Percentiles rank a stretch among this genome's conserved stretches.
Conservation (phyloP, 1,140 invertebrate species). For the Bemisia tabaci region DNA sequence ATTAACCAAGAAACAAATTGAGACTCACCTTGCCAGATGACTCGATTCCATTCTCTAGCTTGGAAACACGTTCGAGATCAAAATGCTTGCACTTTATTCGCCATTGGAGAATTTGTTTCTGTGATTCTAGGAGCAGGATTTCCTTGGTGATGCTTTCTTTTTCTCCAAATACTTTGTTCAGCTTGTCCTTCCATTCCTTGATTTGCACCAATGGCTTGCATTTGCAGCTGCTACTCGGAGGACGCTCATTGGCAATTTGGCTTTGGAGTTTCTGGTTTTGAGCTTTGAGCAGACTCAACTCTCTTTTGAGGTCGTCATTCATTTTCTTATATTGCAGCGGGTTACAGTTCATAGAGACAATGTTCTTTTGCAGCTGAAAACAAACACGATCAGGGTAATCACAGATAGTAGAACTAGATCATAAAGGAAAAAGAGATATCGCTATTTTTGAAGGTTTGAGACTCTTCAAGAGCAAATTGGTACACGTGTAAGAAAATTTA, state of each 20-base stretch:
- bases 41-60: neutral
- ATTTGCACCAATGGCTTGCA: neutral
- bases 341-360: neutral
- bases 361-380: neutral
- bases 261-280: neutral
- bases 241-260: neutral
- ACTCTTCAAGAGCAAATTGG: no score
- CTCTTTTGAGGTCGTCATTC: neutral
- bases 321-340: neutral
- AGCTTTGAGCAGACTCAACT: neutral
- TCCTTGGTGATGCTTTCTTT: neutral
- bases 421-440: no score
- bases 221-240: neutral
- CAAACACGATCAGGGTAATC: no score
- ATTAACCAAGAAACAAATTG: no score
- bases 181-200: neutral
- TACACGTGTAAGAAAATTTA: no score
- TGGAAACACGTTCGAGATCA: neutral
- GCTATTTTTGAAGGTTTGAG: no score
- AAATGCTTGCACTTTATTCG: neutral
- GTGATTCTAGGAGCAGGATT: neutral
- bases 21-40: neutral
- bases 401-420: no score
- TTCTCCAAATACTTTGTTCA: neutral
- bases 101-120: neutral